Base-by-base conservation (phyloP, 2,113 vertebrate species). In the Heterochromis multidens region DNA sequence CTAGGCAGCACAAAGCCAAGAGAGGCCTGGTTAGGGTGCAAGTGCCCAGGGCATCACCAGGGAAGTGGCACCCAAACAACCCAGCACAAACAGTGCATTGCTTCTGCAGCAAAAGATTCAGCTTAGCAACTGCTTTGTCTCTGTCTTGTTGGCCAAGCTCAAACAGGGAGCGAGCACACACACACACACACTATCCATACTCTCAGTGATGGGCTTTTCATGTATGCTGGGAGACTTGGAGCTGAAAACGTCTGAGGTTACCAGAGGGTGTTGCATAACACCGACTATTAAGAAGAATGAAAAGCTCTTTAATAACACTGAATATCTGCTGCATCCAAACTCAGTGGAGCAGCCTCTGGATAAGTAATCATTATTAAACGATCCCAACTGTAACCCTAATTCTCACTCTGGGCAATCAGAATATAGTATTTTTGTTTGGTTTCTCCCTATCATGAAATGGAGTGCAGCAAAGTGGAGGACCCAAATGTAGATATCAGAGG, bases 81-180 rank as follows among this genome's bases (percentile, higher is more conserved):
- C 70, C 84, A 83, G 91, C 96, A 97, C 94, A 88, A 96, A 94
- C 91, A 94, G 89, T 95, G 95, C 97, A 97, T 99, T 97, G 96
- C 96, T 97, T 93, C 88, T 92, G 94, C 91, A 88, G 88, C 88
- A 85, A 96, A 95, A 93, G 94, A 93, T 95, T 91, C 92, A 97
- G 95, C 98, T 98, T 98, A 98, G 98, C 97, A 99, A 99, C 98
- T 97, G 97, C 97, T 98, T 98, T 97, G 97, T 98, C 92, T 97
- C 91, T 65, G 52, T 52, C n/a, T 76, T 65, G 31, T 67, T 91
- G 80, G 88, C 81, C 67, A 83, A 92, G 91, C 91, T 85, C 89
- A 89, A 89, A 92, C 78, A 70, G 33, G 35, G 46, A 77, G 23
- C 46, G 31, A 43, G 2, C 70, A 79, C 67, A 76, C 67, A 46